A percentile compares a stretch with the other conserved stretches of the same genome.
phyloP scores from a whole-genome alignment of 2,113 vertebrate genomes.

The Neolamprologus fasciatus region DNA sequence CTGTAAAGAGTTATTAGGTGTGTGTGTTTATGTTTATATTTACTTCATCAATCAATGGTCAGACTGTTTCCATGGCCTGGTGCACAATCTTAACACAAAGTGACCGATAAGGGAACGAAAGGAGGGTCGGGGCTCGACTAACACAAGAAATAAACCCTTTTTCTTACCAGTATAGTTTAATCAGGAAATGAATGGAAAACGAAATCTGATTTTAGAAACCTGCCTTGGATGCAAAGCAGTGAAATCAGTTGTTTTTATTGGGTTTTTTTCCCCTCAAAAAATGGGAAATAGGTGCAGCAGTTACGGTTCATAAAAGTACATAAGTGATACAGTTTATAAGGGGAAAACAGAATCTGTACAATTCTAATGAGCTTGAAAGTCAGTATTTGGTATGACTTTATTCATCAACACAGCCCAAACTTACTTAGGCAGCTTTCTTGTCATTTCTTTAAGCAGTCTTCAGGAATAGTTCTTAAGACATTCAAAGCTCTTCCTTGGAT shows the following conservation, averaged over 20 bases:
- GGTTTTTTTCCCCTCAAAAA: background rate
- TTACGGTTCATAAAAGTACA: background rate
- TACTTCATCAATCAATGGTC: background rate
- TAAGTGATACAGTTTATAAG: background rate
- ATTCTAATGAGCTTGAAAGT: background rate
- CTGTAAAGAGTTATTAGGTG: background rate
- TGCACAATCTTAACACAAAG: background rate
- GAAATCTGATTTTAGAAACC: background rate
- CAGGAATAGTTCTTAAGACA: background rate
- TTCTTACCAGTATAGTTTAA: background rate
- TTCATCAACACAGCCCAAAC: background rate
- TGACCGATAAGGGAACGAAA: background rate
- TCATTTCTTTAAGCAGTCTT: background rate
- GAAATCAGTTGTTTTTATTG: background rate
- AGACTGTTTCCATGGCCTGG: background rate
- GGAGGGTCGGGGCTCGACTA: background rate
- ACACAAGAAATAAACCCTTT: background rate
- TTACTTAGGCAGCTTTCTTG: background rate
- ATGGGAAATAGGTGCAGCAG: background rate
- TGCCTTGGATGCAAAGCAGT: background rate
- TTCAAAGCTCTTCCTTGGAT: background rate
- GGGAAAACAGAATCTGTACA: background rate
- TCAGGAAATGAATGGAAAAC: background rate
- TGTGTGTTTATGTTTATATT: background rate
- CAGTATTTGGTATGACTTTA: background rate